Evolutionary conservation across 2,888 invertebrate genomes (phyloP), one percentile per base, ranked within the genome.

Genomic region (Nesidiocoris tenuis): DNA sequence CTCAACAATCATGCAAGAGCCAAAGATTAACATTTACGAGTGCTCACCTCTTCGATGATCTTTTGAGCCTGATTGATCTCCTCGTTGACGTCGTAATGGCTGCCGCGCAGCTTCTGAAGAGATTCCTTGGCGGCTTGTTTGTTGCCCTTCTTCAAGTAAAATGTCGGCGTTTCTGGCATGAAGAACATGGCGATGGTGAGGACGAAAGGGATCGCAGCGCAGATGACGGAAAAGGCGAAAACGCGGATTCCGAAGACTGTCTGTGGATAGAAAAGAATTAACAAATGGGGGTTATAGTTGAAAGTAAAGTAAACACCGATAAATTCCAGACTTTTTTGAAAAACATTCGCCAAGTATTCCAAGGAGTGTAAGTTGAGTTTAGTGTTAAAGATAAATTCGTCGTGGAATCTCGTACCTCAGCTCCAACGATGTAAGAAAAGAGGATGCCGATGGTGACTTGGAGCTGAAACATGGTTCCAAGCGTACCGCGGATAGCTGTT

Each of bases 381-480:
- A n/a, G n/a, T n/a, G n/a, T n/a, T n/a, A n/a, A n/a, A n/a, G n/a
- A n/a, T n/a, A n/a, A n/a, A n/a, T n/a, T n/a, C n/a, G n/a, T n/a
- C n/a, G n/a, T n/a, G n/a, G n/a, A n/a, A n/a, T n/a, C n/a, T n/a
- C 80, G 80, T 79, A 81, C 82, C 57, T 57, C 70, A 55, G 77
- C 78, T 0, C 93, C 95, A 1, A 93, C 83, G 0, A 87, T 83
- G 82, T 95, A 95, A 0, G 90, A 87, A 78, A 91, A 87, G 0
- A 95, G 86, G 76, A 96, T 94, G 79, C 96, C 96, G 16, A 91
- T 83, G 0, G 92, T 92, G 75, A 96, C 86, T 88, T 93, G 91
- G 39, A 97, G 84, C 82, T 96, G 96, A 82, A 95, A 94, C 82
- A 91, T 94, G 66, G 93, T 92, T 1, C 95, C 96, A 0, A 96